Base-by-base conservation (phyloP, 2,113 vertebrate genomes). In the Tinamus guttatus region DNA sequence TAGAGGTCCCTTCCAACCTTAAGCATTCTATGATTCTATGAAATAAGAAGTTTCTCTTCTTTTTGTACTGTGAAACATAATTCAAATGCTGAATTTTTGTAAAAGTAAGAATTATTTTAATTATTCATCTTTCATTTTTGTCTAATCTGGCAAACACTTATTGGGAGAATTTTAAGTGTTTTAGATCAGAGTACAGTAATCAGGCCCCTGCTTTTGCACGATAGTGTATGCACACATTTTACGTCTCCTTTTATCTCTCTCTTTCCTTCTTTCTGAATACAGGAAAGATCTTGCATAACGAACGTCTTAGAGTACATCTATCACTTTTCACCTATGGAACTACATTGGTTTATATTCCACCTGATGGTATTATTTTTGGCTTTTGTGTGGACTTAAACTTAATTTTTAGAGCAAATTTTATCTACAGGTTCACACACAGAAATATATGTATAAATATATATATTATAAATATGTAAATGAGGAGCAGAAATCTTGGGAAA, bases 71-170 rank as follows among this genome's bases (percentile, higher is more conserved):
- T n/a, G 19, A 84, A 83, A 45, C 3, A 1, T 20, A 25, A 47
- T 47, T 62, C 17, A 14, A 78, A 21, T 11, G 18, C 1, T 1
- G 7, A 2, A 13, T 32, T n/a, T 52, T 24, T 22, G 0, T 1
- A 41, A 52, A 70, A n/a, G 1, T 43, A 58, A 34, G 7, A 43
- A 17, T 22, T n/a, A 17, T 70, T 38, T 63, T 58, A 68, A 30
- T 9, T 4, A 15, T 13, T 25, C 4, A 20, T 2, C 1, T 78
- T 15, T 65, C 2, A 30, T 47, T 94, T 92, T 82, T 56, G 54
- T 32, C 1, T 51, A n/a, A 7, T 47, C 8, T 67, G 6, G 1
- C 47, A 51, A 24, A 28, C 3, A 56, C 20, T n/a, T 79, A 25
- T 41, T 64, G 11, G 20, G 9, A 15, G 3, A 69, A 2, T 56